These are phyloP conservation scores for Paracyclopina nana DNA, from an alignment of 1,140 invertebrate species.

Conservation along the genomic window DNA sequence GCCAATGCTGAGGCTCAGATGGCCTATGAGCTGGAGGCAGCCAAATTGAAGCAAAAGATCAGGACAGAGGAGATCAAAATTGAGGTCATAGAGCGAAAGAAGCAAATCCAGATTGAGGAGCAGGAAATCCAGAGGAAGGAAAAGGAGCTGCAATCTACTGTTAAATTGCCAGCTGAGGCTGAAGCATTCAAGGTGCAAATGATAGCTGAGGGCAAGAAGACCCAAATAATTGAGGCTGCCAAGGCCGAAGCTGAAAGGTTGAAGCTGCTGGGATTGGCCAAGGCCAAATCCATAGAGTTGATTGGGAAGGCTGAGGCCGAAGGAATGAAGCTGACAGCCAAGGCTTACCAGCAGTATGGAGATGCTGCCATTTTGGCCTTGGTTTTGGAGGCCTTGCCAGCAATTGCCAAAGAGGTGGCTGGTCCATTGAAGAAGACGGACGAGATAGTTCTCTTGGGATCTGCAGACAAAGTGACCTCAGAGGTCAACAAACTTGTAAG, in stretches of 20 bases:
- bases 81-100: slow-evolving; percentile 32
- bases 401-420: slow-evolving; percentile 86
- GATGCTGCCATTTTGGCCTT: slow-evolving; percentile 80
- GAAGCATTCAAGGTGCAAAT: slow-evolving; percentile 73
- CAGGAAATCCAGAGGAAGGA: slow-evolving; percentile 82
- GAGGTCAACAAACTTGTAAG: slow-evolving; percentile 66
- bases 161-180: slow-evolving; percentile 76
- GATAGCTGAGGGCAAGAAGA: slow-evolving; percentile 74
- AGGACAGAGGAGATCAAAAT: slow-evolving; percentile 92
- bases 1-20: slow-evolving; percentile 88
- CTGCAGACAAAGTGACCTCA: slow-evolving; percentile 44
- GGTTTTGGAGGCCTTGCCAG: slow-evolving; percentile 74
- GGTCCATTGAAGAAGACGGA: slow-evolving; percentile 82
- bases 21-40: slow-evolving; percentile 84
- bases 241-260: slow-evolving; percentile 78
- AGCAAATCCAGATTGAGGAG: slow-evolving; percentile 49
- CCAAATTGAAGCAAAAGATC: slow-evolving; percentile 81
- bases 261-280: slow-evolving; percentile 62
- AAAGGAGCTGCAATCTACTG: slow-evolving; percentile 68
- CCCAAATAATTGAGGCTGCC: slow-evolving; percentile 66
- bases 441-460: slow-evolving; percentile 80
- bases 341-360: slow-evolving; percentile 83
- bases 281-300: slow-evolving; percentile 63
- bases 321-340: slow-evolving; percentile 75
- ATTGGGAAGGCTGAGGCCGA: slow-evolving; percentile 86